These are phyloP conservation scores for Drosophila mayaguana DNA, from an alignment of 2,888 invertebrate genomes.

Conservation along the genomic window DNA sequence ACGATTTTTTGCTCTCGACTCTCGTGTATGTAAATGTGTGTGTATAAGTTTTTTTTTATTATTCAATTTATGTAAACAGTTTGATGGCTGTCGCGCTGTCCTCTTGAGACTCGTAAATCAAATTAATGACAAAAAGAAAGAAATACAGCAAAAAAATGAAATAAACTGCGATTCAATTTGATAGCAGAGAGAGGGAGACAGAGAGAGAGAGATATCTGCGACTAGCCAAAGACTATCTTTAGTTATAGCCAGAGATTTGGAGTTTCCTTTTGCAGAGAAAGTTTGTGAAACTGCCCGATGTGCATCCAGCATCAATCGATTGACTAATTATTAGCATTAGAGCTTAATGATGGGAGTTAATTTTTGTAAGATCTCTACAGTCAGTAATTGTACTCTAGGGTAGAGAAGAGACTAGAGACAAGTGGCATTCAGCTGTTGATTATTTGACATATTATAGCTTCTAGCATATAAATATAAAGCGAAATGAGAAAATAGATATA, in stretches of 20 bases:
- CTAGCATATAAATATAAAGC: too few relatives aligned
- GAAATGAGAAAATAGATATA: too few relatives aligned
- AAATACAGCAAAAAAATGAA: slow-evolving; percentile 21
- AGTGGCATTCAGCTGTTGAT: too few relatives aligned
- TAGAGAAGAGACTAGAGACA: too few relatives aligned
- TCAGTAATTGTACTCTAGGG: too few relatives aligned
- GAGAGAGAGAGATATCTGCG: too few relatives aligned
- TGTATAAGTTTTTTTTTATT: slow-evolving; percentile 49
- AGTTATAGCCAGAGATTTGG: background rate
- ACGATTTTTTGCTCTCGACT: slow-evolving; percentile 41
- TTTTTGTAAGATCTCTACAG: background rate
- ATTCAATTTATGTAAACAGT: slow-evolving; percentile 80
- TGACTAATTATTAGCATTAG: slow-evolving; percentile 1
- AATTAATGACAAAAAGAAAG: slow-evolving; percentile 73
- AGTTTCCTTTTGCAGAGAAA: slow-evolving; percentile 22
- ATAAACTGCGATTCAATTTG: slow-evolving; percentile 8
- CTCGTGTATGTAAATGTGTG: slow-evolving; percentile 35
- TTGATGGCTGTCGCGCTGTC: slow-evolving; percentile 62
- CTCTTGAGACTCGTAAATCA: slow-evolving; percentile 72
- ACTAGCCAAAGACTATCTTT: slow-evolving; percentile 7
- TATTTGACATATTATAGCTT: too few relatives aligned
- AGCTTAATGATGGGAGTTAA: slow-evolving; percentile 1
- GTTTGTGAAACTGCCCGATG: background rate
- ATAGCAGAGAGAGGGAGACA: background rate
- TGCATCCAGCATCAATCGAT: slow-evolving; percentile 1